phyloP scores from a whole-genome alignment of 2,113 vertebrate species.

The Microtus richardsoni region DNA sequence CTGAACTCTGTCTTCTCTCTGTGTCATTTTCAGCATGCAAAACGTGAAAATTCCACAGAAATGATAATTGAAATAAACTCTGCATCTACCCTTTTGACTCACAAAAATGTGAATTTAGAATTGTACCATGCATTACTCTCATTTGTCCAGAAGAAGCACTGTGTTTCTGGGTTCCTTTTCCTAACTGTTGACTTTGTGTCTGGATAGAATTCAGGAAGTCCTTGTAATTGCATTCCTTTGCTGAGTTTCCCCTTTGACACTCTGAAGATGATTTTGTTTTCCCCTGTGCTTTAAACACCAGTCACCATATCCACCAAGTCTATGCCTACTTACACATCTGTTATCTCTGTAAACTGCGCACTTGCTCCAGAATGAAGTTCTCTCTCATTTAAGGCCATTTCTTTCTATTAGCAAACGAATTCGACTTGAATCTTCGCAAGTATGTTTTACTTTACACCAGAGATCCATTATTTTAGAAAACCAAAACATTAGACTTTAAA shows the following conservation, averaged over 20 bases:
- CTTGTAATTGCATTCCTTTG: slow-evolving; percentile 52
- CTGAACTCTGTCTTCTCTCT: neutral
- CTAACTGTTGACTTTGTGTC: neutral
- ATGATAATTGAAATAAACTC: slow-evolving; percentile 41
- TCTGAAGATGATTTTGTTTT: slow-evolving; percentile 55
- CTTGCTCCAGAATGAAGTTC: slow-evolving; percentile 65
- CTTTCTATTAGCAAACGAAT: slow-evolving; percentile 65
- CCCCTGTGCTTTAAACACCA: slow-evolving; percentile 17
- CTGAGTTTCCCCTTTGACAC: slow-evolving; percentile 44
- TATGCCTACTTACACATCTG: slow-evolving; percentile 48
- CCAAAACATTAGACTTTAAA: slow-evolving; percentile 36
- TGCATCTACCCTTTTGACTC: neutral
- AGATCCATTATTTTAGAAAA: slow-evolving; percentile 65
- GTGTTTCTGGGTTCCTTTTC: slow-evolving; percentile 60
- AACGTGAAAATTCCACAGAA: slow-evolving; percentile 18
- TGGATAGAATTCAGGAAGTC: slow-evolving; percentile 32
- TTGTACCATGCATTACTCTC: neutral
- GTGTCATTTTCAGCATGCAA: slow-evolving; percentile 17
- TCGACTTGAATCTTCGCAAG: slow-evolving; percentile 67
- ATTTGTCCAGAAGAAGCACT: neutral
- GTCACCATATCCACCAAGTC: slow-evolving; percentile 50
- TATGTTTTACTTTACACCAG: slow-evolving; percentile 64
- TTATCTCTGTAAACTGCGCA: slow-evolving; percentile 59
- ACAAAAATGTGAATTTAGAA: slow-evolving; percentile 36
- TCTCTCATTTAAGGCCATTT: slow-evolving; percentile 74